Evolutionary conservation across 2,888 invertebrate species (phyloP).

Genomic region (Eupithecia centaureata): DNA sequence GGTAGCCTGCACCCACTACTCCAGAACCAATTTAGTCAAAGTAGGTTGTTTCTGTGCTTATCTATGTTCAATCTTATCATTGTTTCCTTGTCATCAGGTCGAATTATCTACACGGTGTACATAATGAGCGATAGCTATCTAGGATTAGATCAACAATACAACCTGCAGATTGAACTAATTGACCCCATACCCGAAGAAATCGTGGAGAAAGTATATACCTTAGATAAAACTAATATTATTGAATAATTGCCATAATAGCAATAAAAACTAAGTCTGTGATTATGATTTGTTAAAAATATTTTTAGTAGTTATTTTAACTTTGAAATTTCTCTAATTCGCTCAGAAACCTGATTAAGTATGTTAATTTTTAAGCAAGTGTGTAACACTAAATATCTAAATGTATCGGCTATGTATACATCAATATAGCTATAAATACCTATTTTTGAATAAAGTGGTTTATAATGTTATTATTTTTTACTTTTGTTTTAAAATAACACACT

Average conservation of each 20-base stretch:
- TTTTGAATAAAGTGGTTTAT: slow-evolving; percentile 25
- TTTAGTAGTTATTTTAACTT: not conserved
- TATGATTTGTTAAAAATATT: not conserved
- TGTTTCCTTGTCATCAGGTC: slow-evolving; percentile 81
- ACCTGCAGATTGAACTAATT: slow-evolving; percentile 81
- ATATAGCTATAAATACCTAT: not conserved
- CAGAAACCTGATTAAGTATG: slow-evolving; percentile 22
- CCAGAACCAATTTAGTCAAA: no score
- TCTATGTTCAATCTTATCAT: not conserved
- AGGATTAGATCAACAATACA: slow-evolving; percentile 96
- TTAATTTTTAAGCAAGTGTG: slow-evolving; percentile 25
- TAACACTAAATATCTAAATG: slow-evolving; percentile 17
- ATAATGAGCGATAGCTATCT: slow-evolving; percentile 96
- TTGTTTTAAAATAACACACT: no score
- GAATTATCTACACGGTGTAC: slow-evolving; percentile 91
- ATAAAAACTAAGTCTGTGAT: slow-evolving; percentile 1
- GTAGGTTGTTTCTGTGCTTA: not conserved
- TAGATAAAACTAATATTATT: slow-evolving; percentile 69
- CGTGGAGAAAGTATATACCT: slow-evolving; percentile 61
- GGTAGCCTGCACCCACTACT: no score
- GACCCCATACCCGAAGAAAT: slow-evolving; percentile 70
- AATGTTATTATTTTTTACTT: slow-evolving; percentile 7
- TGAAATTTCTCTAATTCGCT: not conserved
- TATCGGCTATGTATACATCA: not conserved
- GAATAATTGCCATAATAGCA: not conserved